Percentiles rank a stretch among this genome's conserved stretches.
These are phyloP conservation scores for Kuschelorhynchus macadamiae DNA, from an alignment of 2,888 invertebrate genomes.

Conservation along the genomic window DNA sequence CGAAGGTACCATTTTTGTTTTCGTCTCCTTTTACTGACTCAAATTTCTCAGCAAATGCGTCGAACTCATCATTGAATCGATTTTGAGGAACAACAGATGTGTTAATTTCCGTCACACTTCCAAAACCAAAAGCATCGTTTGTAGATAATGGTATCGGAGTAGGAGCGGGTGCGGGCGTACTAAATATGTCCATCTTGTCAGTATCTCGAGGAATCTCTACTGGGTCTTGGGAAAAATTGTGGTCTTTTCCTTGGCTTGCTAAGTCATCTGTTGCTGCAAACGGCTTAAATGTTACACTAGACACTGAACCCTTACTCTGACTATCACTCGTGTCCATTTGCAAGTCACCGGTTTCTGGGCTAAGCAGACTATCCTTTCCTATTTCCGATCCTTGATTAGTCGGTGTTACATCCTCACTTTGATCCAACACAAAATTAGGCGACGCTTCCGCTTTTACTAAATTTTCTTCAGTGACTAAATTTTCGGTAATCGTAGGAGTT, in stretches of 20 bases:
- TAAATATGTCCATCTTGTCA: slow-evolving; percentile 52
- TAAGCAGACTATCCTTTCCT: slow-evolving; percentile 37
- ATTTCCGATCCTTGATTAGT: slow-evolving; percentile 28
- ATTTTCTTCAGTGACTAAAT: slow-evolving; percentile 51
- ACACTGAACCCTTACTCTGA: slow-evolving; percentile 66
- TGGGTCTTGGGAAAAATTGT: slow-evolving; percentile 50
- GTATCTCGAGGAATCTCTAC: slow-evolving; percentile 17
- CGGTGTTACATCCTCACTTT: slow-evolving; percentile 53
- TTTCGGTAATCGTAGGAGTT: slow-evolving; percentile 45
- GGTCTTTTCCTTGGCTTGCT: slow-evolving; percentile 55
- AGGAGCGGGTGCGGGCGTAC: slow-evolving; percentile 48
- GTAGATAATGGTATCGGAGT: slow-evolving; percentile 39
- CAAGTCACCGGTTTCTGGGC: slow-evolving; percentile 63
- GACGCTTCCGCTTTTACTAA: slow-evolving; percentile 39
- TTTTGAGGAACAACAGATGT: not conserved
- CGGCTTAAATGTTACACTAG: slow-evolving; percentile 70
- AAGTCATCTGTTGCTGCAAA: slow-evolving; percentile 65
- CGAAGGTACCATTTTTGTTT: slow-evolving; percentile 67
- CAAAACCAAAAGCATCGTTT: slow-evolving; percentile 53
- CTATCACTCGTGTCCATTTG: slow-evolving; percentile 68
- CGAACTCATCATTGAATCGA: slow-evolving; percentile 76
- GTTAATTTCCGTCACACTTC: not conserved
- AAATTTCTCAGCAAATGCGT: slow-evolving; percentile 92
- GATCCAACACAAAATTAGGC: slow-evolving; percentile 4
- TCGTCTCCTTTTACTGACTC: slow-evolving; percentile 76